Evolutionary conservation across 92 coral and sea anemone genomes (phyloP).

Genomic region (Blastomussa wellsi): DNA sequence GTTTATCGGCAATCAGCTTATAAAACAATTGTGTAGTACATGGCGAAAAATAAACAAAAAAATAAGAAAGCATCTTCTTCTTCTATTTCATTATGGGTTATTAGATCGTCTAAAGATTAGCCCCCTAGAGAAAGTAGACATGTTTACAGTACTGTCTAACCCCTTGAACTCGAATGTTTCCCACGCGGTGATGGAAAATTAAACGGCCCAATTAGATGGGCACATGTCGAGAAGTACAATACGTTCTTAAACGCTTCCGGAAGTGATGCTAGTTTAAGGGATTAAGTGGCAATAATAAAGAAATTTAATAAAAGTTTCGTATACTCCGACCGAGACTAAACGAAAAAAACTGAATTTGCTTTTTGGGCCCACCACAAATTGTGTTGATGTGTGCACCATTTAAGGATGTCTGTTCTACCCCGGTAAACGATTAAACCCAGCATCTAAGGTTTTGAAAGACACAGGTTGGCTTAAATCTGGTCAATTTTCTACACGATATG

Average conservation of each 20-base stretch:
- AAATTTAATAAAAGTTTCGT: slow-evolving; percentile 22
- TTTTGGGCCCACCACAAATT: background rate
- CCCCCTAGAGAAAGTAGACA: slow-evolving; percentile 15
- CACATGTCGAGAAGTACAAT: slow-evolving; percentile 8
- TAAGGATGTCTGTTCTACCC: background rate
- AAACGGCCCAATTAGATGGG: slow-evolving; percentile 19
- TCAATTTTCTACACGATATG: background rate
- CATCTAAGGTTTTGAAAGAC: background rate
- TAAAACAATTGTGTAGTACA: background rate
- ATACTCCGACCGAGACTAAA: background rate
- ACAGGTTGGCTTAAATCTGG: background rate
- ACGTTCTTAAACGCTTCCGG: slow-evolving; percentile 34
- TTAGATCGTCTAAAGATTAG: slow-evolving; percentile 26
- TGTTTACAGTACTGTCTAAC: slow-evolving; percentile 25
- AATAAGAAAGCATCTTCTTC: background rate
- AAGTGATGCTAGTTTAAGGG: slow-evolving; percentile 32
- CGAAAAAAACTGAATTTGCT: background rate
- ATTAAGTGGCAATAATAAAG: slow-evolving; percentile 33
- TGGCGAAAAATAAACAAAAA: background rate
- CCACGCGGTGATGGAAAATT: slow-evolving; percentile 25
- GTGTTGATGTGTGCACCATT: background rate
- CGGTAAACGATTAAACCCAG: background rate
- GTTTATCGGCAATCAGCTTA: background rate
- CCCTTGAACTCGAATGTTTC: slow-evolving; percentile 16
- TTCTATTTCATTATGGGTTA: slow-evolving; percentile 18